A percentile compares a stretch with the other conserved stretches of the same genome.
Conservation (phyloP, 2,113 vertebrate species). For the Eolophus roseicapilla region DNA sequence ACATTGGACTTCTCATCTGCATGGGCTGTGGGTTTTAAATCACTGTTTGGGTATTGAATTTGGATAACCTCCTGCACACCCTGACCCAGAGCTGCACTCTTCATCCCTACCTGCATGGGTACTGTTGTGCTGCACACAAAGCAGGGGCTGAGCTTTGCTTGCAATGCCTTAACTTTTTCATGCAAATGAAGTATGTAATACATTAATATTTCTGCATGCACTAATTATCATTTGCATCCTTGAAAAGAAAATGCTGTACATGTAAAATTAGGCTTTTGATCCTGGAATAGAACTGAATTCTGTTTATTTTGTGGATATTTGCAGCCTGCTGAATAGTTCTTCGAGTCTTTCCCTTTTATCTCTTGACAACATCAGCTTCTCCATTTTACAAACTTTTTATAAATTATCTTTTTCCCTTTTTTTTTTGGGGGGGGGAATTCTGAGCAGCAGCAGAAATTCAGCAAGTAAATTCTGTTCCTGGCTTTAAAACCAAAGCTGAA, state of each 20-base stretch:
- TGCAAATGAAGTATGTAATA: not conserved
- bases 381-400: not conserved
- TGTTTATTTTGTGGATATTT: constrained; percentile 9
- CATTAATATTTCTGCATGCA: not conserved
- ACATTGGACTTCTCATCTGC: not conserved
- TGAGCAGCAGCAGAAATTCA: not conserved
- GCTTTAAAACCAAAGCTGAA: constrained; percentile 45
- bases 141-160: not conserved
- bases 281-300: not conserved
- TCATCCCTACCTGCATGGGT: not conserved
- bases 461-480: not conserved
- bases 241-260: constrained; percentile 14
- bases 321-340: constrained; percentile 2
- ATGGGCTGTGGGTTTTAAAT: not conserved
- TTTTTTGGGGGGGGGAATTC: not conserved
- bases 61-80: not conserved
- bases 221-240: not conserved
- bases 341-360: not conserved
- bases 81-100: not conserved
- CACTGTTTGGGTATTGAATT: not conserved
- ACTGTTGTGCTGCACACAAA: not conserved
- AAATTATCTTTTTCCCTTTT: not conserved
- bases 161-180: not conserved
- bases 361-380: not conserved
- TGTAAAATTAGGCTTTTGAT: constrained; percentile 4